Conservation (phyloP, 2,113 vertebrate genomes). For the Embiotoca jacksoni region DNA sequence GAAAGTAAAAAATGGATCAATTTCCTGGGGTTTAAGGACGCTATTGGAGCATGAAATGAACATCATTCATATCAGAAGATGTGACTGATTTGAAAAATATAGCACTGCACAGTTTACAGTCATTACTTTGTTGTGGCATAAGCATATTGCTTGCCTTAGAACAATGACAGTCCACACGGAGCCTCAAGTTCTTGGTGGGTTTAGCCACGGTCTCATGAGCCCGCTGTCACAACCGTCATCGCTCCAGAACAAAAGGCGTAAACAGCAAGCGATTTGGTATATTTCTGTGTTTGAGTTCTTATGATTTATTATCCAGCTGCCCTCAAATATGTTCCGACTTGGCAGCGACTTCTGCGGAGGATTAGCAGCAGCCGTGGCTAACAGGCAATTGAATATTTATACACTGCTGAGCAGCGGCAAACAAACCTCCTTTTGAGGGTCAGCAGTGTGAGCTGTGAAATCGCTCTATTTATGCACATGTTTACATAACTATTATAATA, state of each 20-base stretch:
- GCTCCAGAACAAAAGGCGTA: conserved; percentile 56
- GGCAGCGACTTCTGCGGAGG: conserved; percentile 60
- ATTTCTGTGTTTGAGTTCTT: conserved; percentile 58
- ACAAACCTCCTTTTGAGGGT: conserved; percentile 63
- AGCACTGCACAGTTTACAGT: not conserved
- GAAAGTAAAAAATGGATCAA: not conserved
- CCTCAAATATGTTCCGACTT: conserved; percentile 65
- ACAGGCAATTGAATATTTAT: conserved; percentile 79
- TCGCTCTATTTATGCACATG: conserved; percentile 51
- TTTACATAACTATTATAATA: conserved; percentile 62
- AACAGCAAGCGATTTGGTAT: conserved; percentile 51
- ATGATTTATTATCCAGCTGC: conserved; percentile 71
- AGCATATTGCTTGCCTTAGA: conserved; percentile 1
- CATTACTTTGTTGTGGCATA: conserved; percentile 1
- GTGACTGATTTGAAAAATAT: not conserved
- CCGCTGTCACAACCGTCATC: conserved; percentile 51
- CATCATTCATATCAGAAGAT: not conserved
- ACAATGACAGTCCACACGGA: not conserved
- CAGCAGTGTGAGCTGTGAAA: conserved; percentile 59
- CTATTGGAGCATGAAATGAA: too few species aligned
- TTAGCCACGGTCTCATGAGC: conserved; percentile 27
- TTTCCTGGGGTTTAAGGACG: too few species aligned
- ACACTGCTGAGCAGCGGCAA: conserved; percentile 52
- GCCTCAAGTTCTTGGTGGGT: conserved; percentile 28
- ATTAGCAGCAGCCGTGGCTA: conserved; percentile 73